Conservation (phyloP, 92 coral and sea anemone species). For the Plumapathes pennacea region DNA sequence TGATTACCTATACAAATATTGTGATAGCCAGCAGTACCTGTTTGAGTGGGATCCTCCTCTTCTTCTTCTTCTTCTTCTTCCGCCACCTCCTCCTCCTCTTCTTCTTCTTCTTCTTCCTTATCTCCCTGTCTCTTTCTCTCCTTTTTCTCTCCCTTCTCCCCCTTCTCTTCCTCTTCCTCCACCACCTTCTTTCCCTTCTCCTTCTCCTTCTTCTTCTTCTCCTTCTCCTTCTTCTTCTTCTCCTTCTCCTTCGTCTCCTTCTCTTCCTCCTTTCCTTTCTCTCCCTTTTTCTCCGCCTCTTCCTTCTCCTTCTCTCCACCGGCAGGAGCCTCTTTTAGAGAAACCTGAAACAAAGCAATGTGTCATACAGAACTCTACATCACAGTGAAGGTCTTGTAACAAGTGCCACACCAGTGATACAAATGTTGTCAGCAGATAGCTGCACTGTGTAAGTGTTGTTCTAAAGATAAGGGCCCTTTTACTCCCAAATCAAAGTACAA, state of each 20-base stretch:
- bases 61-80: slow-evolving; percentile 5
- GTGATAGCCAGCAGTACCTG: no score
- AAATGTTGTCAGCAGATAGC: no score
- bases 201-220: background rate
- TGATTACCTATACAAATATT: no score
- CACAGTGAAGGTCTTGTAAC: no score
- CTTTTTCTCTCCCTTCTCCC: background rate
- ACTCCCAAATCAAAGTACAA: no score
- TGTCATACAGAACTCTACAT: no score
- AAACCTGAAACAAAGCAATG: no score
- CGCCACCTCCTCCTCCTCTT: slow-evolving; percentile 2
- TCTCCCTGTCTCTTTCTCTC: slow-evolving; percentile 1
- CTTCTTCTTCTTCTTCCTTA: background rate
- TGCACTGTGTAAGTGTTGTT: no score
- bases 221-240: background rate
- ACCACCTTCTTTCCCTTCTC: background rate
- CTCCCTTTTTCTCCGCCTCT: slow-evolving; percentile 4
- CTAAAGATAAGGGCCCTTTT: no score
- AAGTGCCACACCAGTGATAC: no score
- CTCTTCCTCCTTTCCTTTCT: slow-evolving; percentile 3
- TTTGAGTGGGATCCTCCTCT: slow-evolving; percentile 4
- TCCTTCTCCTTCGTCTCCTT: background rate
- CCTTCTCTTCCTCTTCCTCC: slow-evolving; percentile 1
- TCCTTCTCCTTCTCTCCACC: slow-evolving; percentile 12
- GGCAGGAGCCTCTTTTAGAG: no score